Base-by-base conservation (phyloP, 2,797 vertebrate genomes). In the Notolepis coatsorum region DNA sequence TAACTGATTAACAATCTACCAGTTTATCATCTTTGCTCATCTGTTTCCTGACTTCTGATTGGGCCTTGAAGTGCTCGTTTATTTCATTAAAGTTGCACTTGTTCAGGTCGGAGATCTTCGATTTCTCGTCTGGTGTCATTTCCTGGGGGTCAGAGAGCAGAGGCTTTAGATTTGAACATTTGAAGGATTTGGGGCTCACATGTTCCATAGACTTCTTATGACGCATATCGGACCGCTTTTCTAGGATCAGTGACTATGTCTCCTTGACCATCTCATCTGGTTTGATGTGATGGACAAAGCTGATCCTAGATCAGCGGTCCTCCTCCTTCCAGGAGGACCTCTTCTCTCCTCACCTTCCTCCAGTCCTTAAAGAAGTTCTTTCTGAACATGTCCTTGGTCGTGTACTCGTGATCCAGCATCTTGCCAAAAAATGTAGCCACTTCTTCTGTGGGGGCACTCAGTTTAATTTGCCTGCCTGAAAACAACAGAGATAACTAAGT, bases 301-400 rank as follows among this genome's bases (percentile, higher is more conserved):
- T n/a, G n/a, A n/a, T n/a, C n/a, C n/a, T n/a, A n/a, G n/a, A n/a
- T n/a, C n/a, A n/a, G n/a, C n/a, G n/a, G n/a, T n/a, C n/a, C n/a
- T n/a, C n/a, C n/a, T n/a, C n/a, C n/a, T n/a, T n/a, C n/a, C n/a
- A n/a, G n/a, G n/a, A n/a, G n/a, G 0, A 17, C 12, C 18, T 37
- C 13, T 43, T 5, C 2, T 60, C n/a, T 48, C 20, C 79, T 80
- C 88, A 98, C 96, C 95, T 96, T 98, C 69, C 94, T 95, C 96
- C 96, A 98, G 87, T 98, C 96, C 79, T 97, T 98, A 82, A 93
- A 96, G 72, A 98, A 98, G 89, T 98, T 98, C 93, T 98, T 98
- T 84, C 95, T 95, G 88, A 98, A 98, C 82, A 96, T 94, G 72
- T 97, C 96, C 84, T 98, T 98, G 53, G 96, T 97, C 80, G 96